These are phyloP conservation scores for Apocrypta bakeri DNA, from an alignment of 1,140 invertebrate species.

Conservation along the genomic window DNA sequence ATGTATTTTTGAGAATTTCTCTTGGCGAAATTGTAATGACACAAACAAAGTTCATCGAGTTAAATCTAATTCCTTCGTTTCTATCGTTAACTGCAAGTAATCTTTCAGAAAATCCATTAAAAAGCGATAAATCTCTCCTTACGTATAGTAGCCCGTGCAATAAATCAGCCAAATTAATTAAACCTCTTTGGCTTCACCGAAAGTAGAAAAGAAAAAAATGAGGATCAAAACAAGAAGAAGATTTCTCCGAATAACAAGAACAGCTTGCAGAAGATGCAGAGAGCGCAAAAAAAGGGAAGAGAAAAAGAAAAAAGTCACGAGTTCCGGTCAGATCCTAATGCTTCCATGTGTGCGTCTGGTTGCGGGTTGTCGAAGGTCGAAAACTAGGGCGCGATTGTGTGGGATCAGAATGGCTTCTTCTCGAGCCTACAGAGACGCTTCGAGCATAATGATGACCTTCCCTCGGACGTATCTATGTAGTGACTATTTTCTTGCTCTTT, in stretches of 20 bases:
- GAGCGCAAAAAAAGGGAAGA: not conserved
- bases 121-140: not conserved
- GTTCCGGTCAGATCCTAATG: not conserved
- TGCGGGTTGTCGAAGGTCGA: not conserved
- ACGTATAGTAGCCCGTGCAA: not conserved
- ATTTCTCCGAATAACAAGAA: not conserved
- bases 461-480: not conserved
- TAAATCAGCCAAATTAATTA: not conserved
- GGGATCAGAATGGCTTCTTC: conserved; percentile 11
- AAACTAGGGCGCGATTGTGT: conserved; percentile 35
- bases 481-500: too few relatives aligned
- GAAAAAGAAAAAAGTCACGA: not conserved
- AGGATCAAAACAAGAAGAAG: not conserved
- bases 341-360: not conserved
- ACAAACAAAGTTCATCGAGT: too few relatives aligned
- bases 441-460: conserved; percentile 22
- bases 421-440: conserved; percentile 13
- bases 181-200: not conserved
- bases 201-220: not conserved
- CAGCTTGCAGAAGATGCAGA: not conserved
- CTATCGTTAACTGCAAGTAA: not conserved
- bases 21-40: not conserved
- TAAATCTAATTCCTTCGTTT: not conserved
- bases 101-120: not conserved
- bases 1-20: not conserved